These are phyloP conservation scores for Campaea margaritaria DNA, from an alignment of 2,888 invertebrate species.

Conservation along the genomic window DNA sequence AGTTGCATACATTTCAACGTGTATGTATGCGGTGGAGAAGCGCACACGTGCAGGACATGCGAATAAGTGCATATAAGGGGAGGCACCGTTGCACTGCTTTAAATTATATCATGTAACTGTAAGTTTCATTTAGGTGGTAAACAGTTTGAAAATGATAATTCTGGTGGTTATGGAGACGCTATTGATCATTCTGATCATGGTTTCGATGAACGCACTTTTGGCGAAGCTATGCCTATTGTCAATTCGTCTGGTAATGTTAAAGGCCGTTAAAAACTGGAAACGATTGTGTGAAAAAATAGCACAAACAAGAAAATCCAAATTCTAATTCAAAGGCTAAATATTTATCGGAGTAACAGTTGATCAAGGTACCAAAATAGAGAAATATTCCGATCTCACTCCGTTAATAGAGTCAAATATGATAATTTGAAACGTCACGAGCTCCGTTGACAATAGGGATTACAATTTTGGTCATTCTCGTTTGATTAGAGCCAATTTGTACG, in stretches of 20 bases:
- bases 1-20: constrained; percentile 57
- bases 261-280: not conserved
- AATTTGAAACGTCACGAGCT: constrained; percentile 42
- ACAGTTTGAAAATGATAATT: constrained; percentile 33
- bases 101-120: constrained; percentile 57
- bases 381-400: constrained; percentile 32
- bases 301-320: constrained; percentile 19
- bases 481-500: constrained; percentile 45
- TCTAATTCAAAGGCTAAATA: constrained; percentile 5
- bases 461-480: constrained; percentile 45
- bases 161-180: constrained; percentile 1
- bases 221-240: not conserved
- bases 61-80: constrained; percentile 47
- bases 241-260: too few species aligned
- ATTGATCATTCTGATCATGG: constrained; percentile 16
- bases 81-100: constrained; percentile 36
- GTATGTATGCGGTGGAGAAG: constrained; percentile 55
- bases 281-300: not conserved
- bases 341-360: constrained; percentile 29
- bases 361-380: constrained; percentile 32
- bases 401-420: constrained; percentile 37
- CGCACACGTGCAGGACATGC: constrained; percentile 59
- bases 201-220: constrained; percentile 3
- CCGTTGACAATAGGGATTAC: constrained; percentile 44
- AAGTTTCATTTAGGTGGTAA: constrained; percentile 43